Base-by-base conservation (phyloP, 2,888 invertebrate species). In the Chymomyza fuscimana region DNA sequence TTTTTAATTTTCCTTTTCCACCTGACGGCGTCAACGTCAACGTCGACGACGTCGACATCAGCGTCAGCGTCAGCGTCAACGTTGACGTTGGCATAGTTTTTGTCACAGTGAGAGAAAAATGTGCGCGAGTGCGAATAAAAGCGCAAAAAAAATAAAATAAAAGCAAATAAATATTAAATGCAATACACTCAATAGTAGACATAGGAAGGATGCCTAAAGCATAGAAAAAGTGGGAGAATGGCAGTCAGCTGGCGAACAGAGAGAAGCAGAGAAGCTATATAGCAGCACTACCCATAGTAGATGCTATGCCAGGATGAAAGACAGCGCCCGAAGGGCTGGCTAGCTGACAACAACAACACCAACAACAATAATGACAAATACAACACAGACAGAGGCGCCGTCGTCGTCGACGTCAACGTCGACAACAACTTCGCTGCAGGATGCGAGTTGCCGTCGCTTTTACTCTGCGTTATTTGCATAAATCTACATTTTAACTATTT, bases 141-240 rank as follows among this genome's bases (percentile, higher is more conserved):
- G 29, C 36, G 52, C 32, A 61, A 19, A 65, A 69, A 61, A 68
- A 68, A 40, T 40, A 65, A 72, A 77, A 87, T 79, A 87, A 86
- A 84, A 77, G 85, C 81, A 79, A 84, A 86, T 86, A 86, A 86
- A 88, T 86, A 86, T 86, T 88, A 86, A 86, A 86, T 86, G 87
- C 88, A 86, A 86, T 86, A 76, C 88, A 81, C 85, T 88, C 86
- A 87, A 85, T 85, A 76, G 9, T 6, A 25, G 4, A n/a, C 54
- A 64, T 5, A 64, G 15, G 54, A 40, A 25, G 25, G 25, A 29
- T 16, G 16, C 10, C 25, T 25, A 25, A 25, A 25, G 25, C 25
- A 25, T 25, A 25, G 16, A 61, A 61, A 12, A 61, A 52, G 2
- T 10, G 12, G n/a, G 12, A n/a, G 16, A 52, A 12, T 7, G 36